phyloP scores from a whole-genome alignment of 2,797 vertebrate genomes.

The Toxotes lorentzi region DNA sequence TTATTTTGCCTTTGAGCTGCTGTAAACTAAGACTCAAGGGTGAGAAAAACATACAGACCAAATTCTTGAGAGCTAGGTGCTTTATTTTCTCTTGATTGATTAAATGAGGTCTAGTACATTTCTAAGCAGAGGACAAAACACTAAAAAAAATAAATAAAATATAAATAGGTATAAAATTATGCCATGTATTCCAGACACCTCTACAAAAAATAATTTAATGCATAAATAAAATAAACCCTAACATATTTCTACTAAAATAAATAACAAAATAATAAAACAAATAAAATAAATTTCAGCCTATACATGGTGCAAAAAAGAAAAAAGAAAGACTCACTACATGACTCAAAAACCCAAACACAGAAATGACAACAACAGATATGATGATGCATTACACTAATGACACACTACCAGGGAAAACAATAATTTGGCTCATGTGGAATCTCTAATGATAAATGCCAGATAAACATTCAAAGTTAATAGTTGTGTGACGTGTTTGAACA shows the following conservation, averaged over 20 bases:
- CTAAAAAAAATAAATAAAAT: conserved; percentile 68
- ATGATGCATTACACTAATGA: conserved; percentile 2
- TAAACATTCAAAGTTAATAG: conserved; percentile 40
- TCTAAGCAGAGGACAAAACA: conserved; percentile 32
- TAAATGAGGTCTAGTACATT: conserved; percentile 61
- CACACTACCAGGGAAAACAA: conserved; percentile 34
- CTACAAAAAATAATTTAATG: conserved; percentile 77
- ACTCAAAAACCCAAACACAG: conserved; percentile 28
- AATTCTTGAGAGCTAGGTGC: conserved; percentile 34
- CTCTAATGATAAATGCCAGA: conserved; percentile 43
- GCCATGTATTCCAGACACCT: conserved; percentile 46
- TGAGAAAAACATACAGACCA: conserved; percentile 29
- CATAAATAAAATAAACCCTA: conserved; percentile 71
- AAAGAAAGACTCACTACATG: conserved; percentile 1
- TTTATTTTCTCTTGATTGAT: conserved; percentile 79
- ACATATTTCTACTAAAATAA: conserved; percentile 65
- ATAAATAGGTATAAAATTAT: conserved; percentile 77
- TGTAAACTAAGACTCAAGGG: neutral
- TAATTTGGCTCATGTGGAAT: conserved; percentile 8
- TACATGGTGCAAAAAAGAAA: conserved; percentile 34
- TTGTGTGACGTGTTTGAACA: conserved; percentile 22
- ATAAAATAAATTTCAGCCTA: conserved; percentile 36
- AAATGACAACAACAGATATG: conserved; percentile 10
- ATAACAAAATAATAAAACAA: conserved; percentile 48
- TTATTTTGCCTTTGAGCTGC: neutral